Evolutionary conservation across 2,113 vertebrate species (phyloP), one percentile per base, ranked within the genome.

Genomic region (Aythya baeri): DNA sequence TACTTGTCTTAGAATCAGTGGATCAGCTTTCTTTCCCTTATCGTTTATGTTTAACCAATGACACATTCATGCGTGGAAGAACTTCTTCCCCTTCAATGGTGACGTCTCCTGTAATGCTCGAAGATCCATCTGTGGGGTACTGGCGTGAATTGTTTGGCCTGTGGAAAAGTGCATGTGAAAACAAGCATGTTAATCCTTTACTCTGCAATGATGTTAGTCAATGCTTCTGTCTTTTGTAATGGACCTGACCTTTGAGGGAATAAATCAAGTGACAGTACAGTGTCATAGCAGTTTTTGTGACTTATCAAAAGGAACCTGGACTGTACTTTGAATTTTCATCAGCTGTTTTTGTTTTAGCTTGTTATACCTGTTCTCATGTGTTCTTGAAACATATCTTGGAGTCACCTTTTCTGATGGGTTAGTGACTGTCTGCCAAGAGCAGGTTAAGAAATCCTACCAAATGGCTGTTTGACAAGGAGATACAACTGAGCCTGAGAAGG

Each of bases 321-420:
- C 73, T 72, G 3, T 52, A 14, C 61, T 86, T 65, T 58, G 26
- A 84, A 6, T 0, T 0, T 32, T 86, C 14, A 79, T 77, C 57
- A 61, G 43, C 43, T 91, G 59, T 52, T 80, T 3, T 1, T 77
- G 26, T 82, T 92, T 82, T 38, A 38, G 34, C 32, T 84, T 15
- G 3, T 59, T 43, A 25, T n/a, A 11, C 50, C 21, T 81, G 25
- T 49, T 83, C 32, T 43, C 0, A 0, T 57, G 13, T 89, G 22
- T 68, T 84, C 49, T 81, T 82, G 21, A 15, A 14, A 54, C 13
- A 4, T 31, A 36, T 83, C 2, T 31, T 73, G n/a, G 32, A 67
- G 36, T 0, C 0, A 0, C 0, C 12, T 32, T 11, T 91, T 86
- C 66, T 34, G 6, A 2, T 49, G 43, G 15, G 17, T 78, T 55